A percentile compares a stretch with the other conserved stretches of the same genome.
Conservation (phyloP, 1,140 invertebrate species). For the Macrosteles quadrilineatus region DNA sequence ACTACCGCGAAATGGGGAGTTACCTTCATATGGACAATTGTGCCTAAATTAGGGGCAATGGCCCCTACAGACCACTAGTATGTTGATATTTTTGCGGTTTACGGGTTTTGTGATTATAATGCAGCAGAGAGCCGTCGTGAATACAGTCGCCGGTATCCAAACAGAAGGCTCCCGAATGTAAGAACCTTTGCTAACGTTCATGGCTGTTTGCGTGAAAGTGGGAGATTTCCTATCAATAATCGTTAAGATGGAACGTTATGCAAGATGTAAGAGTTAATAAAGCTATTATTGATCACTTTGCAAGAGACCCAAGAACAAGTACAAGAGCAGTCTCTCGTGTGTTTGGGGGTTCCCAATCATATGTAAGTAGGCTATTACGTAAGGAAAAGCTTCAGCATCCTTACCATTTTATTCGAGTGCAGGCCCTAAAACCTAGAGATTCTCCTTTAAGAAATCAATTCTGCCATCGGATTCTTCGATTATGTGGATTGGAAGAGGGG, state of each 20-base stretch:
- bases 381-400: neutral
- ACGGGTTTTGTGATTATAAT: conserved; percentile 1
- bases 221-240: conserved; percentile 10
- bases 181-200: neutral
- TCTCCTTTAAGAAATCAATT: neutral
- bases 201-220: conserved; percentile 1
- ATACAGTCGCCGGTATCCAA: conserved; percentile 5
- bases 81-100: conserved; percentile 1
- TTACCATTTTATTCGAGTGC: conserved; percentile 10
- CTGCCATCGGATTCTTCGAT: neutral
- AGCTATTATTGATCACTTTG: neutral
- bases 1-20: too few species aligned
- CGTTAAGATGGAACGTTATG: neutral
- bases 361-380: neutral
- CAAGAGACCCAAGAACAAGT: conserved; percentile 13
- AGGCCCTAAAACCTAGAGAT: conserved; percentile 1
- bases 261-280: conserved; percentile 4
- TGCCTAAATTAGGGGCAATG: too few species aligned
- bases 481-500: conserved; percentile 14
- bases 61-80: neutral
- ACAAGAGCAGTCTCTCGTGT: neutral
- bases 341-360: conserved; percentile 7
- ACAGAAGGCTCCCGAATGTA: conserved; percentile 1
- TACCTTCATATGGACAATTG: too few species aligned
- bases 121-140: conserved; percentile 11